Conservation (phyloP, 2,797 vertebrate genomes). For the Rhinatrema bivittatum region DNA sequence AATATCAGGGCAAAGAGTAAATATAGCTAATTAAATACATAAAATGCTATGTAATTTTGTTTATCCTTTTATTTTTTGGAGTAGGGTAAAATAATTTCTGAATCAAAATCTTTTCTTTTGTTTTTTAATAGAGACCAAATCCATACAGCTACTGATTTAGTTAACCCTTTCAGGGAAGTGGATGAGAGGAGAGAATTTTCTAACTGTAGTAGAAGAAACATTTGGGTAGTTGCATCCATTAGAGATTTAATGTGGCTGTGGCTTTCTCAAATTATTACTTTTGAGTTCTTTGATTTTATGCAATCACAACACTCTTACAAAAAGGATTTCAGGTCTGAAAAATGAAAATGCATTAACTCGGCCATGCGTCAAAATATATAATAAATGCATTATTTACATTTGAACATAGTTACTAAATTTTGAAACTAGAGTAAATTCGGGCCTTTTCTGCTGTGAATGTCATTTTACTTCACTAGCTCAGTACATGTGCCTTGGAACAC, state of each 20-base stretch:
- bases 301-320: too few relatives aligned
- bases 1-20: too few relatives aligned
- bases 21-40: not conserved
- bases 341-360: too few relatives aligned
- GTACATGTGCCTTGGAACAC: too few relatives aligned
- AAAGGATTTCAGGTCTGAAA: too few relatives aligned
- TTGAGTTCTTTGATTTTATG: too few relatives aligned
- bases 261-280: slow-evolving; percentile 10
- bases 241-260: not conserved
- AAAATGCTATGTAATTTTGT: slow-evolving; percentile 3
- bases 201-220: slow-evolving; percentile 10
- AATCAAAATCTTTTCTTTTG: slow-evolving; percentile 8
- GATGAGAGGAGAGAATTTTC: not conserved
- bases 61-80: not conserved
- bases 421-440: too few relatives aligned
- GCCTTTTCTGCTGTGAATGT: too few relatives aligned
- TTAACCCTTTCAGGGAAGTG: slow-evolving; percentile 41
- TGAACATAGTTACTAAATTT: too few relatives aligned
- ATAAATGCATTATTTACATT: too few relatives aligned
- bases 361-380: too few relatives aligned
- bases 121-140: slow-evolving; percentile 13
- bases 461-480: too few relatives aligned
- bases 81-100: slow-evolving; percentile 12
- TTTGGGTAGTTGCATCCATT: slow-evolving; percentile 3
- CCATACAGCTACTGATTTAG: slow-evolving; percentile 9